Evolutionary conservation across 2,888 invertebrate species (phyloP).

Genomic region (Rapana venosa): DNA sequence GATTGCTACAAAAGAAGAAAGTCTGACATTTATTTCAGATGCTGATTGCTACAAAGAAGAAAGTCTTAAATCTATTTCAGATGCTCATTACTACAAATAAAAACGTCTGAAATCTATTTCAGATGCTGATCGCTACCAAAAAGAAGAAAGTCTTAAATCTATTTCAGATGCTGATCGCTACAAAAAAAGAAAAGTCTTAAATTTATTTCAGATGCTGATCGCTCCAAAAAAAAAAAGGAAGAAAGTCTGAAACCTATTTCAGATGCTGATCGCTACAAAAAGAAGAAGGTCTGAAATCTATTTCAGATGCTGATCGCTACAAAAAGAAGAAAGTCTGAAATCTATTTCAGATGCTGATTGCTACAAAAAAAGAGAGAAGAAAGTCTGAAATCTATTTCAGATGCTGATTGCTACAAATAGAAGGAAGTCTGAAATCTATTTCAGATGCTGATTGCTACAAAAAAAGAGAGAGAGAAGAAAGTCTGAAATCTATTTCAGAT

Average conservation of each 20-base stretch:
- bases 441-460: neutral
- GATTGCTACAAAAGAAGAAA: neutral
- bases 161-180: too few species aligned
- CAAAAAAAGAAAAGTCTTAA: too few species aligned
- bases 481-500: neutral
- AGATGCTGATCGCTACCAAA: slow-evolving; percentile 4
- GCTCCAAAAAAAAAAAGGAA: neutral
- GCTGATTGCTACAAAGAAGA: neutral
- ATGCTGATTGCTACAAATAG: too few species aligned
- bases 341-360: too few species aligned
- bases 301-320: neutral
- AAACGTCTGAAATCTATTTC: neutral
- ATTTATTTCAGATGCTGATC: neutral
- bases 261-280: slow-evolving; percentile 4
- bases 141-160: neutral
- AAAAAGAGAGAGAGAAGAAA: neutral
- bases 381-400: too few species aligned
- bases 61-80: too few species aligned
- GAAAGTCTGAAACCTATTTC: neutral
- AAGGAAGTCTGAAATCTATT: too few species aligned
- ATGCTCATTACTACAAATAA: neutral
- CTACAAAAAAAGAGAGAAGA: too few species aligned
- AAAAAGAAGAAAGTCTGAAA: too few species aligned
- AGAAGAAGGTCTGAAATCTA: neutral
- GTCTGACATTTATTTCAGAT: neutral